Percentiles rank a stretch among this genome's conserved stretches.
These are phyloP conservation scores for Stenolophus ochropezus DNA, from an alignment of 2,888 invertebrate species.

Conservation along the genomic window DNA sequence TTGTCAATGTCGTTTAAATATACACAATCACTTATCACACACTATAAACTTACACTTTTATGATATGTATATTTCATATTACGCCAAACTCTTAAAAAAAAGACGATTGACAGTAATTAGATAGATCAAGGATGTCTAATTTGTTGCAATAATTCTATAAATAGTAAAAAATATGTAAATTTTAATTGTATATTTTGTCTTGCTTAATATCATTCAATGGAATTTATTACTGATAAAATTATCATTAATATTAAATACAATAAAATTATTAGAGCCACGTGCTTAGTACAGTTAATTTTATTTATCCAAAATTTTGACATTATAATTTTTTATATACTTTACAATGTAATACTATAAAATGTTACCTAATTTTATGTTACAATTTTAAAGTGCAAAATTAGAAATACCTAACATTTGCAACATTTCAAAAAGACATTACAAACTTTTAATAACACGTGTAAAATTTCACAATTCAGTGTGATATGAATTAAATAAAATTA, in stretches of 20 bases:
- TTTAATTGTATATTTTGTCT: background rate
- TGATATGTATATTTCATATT: background rate
- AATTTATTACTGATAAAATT: background rate
- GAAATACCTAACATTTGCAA: no score
- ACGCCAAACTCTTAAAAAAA: background rate
- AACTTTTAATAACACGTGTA: no score
- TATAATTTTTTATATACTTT: no score
- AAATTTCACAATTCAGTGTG: slow-evolving; percentile 5
- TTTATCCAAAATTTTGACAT: no score
- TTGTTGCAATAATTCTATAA: background rate
- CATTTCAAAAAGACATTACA: no score
- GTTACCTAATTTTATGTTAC: no score
- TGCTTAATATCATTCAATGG: background rate
- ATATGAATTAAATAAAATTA: background rate
- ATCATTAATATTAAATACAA: background rate
- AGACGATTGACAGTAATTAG: background rate
- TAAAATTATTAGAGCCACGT: background rate
- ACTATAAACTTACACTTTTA: background rate
- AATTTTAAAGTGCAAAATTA: no score
- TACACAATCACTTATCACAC: background rate
- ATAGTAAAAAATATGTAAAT: background rate
- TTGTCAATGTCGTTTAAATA: background rate
- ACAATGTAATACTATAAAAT: no score
- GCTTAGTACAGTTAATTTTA: no score
- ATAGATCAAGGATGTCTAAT: background rate